These are phyloP conservation scores for Dryococelus australis DNA, from an alignment of 2,888 invertebrate genomes.

Conservation along the genomic window DNA sequence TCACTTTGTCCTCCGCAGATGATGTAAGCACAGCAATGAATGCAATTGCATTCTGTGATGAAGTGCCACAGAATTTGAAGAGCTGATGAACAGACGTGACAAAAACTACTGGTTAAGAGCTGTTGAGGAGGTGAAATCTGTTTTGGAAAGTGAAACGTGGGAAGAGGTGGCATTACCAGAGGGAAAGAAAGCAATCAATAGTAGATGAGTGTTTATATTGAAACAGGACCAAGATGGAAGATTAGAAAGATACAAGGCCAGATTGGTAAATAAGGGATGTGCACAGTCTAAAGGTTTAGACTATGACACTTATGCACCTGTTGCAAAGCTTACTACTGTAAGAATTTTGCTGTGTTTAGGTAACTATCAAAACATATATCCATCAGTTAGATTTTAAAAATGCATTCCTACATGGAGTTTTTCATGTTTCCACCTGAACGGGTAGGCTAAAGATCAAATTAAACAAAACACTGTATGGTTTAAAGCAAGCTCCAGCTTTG, in stretches of 20 bases:
- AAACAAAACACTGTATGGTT: no score
- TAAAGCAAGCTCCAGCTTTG: no score
- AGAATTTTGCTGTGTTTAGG: background rate
- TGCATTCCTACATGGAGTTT: no score
- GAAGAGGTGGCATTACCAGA: background rate
- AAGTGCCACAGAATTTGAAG: background rate
- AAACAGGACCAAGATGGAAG: constrained; percentile 16
- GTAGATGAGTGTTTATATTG: background rate
- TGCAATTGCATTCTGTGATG: constrained; percentile 13
- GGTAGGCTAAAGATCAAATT: no score
- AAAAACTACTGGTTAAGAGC: background rate
- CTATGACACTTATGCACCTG: constrained; percentile 17
- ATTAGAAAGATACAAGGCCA: constrained; percentile 37
- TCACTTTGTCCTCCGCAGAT: background rate
- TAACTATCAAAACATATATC: no score
- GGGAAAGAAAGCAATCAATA: constrained; percentile 21
- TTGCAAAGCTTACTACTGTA: background rate
- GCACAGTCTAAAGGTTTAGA: constrained; percentile 5
- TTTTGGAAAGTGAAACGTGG: background rate
- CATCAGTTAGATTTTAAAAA: no score
- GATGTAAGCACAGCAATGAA: constrained; percentile 10
- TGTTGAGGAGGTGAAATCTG: constrained; percentile 10
- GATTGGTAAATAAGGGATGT: background rate
- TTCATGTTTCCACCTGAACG: no score
- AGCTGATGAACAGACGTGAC: background rate